Conservation (phyloP, 1,140 invertebrate species). For the Drosophila mauritiana region DNA sequence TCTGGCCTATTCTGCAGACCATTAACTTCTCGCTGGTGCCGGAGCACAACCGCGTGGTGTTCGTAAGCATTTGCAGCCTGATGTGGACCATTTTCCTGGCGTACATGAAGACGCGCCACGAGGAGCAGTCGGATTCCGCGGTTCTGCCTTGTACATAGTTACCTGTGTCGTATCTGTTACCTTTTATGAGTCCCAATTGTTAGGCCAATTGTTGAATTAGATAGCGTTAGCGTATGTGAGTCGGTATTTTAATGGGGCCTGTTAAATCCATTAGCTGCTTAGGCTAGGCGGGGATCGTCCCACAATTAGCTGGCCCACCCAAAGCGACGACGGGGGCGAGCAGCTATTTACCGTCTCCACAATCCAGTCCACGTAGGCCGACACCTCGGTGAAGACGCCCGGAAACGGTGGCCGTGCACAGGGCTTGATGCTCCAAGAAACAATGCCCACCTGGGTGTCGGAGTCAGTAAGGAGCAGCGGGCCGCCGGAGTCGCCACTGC, state of each 20-base stretch:
- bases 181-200: conserved; percentile 8
- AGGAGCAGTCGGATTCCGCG: not conserved
- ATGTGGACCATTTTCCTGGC: conserved; percentile 94
- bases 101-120: conserved; percentile 89
- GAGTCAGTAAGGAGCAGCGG: conserved; percentile 72
- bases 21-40: conserved; percentile 92
- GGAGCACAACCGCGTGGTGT: conserved; percentile 92
- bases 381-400: conserved; percentile 85
- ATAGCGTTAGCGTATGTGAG: conserved; percentile 41
- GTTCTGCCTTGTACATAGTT: conserved; percentile 20
- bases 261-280: not conserved
- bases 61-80: conserved; percentile 92
- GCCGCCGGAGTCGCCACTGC: conserved; percentile 85
- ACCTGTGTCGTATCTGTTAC: conserved; percentile 2
- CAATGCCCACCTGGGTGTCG: conserved; percentile 84
- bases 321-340: conserved; percentile 15
- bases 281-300: conserved; percentile 48
- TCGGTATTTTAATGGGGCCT: conserved; percentile 1
- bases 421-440: conserved; percentile 85
- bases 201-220: conserved; percentile 52
- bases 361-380: conserved; percentile 85
- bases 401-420: conserved; percentile 84
- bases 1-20: conserved; percentile 93
- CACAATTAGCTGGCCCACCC: conserved; percentile 59
- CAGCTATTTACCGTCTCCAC: conserved; percentile 41